phyloP scores from a whole-genome alignment of 2,113 vertebrate species.

The Toxostoma redivivum region DNA sequence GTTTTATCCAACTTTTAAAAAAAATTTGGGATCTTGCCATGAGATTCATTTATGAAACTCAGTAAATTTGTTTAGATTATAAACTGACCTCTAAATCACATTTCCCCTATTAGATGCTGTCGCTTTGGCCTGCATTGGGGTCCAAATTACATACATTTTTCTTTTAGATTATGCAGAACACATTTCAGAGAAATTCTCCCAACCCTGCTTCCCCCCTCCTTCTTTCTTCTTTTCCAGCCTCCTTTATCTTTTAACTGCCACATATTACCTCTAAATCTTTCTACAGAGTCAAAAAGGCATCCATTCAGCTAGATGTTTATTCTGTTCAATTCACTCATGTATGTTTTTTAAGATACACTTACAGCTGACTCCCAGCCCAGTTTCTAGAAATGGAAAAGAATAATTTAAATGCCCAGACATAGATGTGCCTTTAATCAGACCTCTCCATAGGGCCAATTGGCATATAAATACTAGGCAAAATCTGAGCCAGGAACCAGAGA shows the following conservation, averaged over 20 bases:
- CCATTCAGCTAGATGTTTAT: conserved; percentile 22
- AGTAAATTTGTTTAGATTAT: conserved; percentile 76
- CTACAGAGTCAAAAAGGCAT: background rate
- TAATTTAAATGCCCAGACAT: background rate
- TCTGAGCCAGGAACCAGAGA: background rate
- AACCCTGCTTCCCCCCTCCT: background rate
- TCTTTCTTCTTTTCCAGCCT: background rate
- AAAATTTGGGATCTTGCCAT: conserved; percentile 67
- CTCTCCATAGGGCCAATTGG: background rate
- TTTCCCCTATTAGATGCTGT: conserved; percentile 70
- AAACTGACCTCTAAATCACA: conserved; percentile 74
- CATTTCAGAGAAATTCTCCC: conserved; percentile 58
- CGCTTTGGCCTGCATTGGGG: conserved; percentile 58
- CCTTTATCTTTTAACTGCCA: conserved; percentile 14
- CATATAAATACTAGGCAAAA: background rate
- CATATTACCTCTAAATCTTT: conserved; percentile 45
- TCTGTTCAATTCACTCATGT: background rate
- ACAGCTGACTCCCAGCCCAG: background rate
- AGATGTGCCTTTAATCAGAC: background rate
- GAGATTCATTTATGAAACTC: conserved; percentile 75
- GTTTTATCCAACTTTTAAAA: conserved; percentile 70
- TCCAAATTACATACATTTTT: conserved; percentile 74
- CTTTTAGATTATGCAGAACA: conserved; percentile 67
- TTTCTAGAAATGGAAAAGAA: background rate
- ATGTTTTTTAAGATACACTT: conserved; percentile 17